A percentile compares a stretch with the other conserved stretches of the same genome.
phyloP scores from a whole-genome alignment of 30 jellyfish, hydroid and myxozoan genomes.

The Aurelia sp. region DNA sequence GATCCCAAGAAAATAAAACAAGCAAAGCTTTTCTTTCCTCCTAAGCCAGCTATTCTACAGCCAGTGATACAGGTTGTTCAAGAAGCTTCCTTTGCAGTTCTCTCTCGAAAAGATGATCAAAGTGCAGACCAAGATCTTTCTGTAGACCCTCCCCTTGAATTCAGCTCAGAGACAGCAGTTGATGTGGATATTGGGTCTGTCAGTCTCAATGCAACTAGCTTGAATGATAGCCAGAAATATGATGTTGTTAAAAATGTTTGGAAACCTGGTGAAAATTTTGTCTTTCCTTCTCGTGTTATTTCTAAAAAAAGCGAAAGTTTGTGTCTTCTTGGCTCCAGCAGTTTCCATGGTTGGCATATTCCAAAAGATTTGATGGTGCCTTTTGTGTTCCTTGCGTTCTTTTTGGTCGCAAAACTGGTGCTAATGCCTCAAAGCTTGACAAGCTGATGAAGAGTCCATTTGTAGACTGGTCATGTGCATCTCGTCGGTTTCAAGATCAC shows the following conservation, averaged over 20 bases:
- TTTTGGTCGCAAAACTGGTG: conserved; percentile 13
- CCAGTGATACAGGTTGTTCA: no score
- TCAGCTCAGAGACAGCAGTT: no score
- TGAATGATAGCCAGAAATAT: neutral
- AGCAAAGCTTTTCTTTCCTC: neutral
- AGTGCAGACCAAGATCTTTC: no score
- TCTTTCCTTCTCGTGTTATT: neutral
- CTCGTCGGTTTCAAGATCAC: neutral
- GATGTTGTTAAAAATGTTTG: conserved; percentile 13
- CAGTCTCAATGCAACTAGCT: no score
- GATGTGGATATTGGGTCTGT: no score
- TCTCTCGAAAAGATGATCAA: no score
- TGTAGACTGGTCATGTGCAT: conserved; percentile 28
- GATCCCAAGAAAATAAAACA: neutral
- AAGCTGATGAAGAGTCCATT: conserved; percentile 13
- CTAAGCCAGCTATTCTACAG: neutral
- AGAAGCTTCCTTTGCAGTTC: no score
- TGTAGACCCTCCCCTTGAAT: no score
- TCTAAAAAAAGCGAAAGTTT: conserved; percentile 2
- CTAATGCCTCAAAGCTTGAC: conserved; percentile 1
- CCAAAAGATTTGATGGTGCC: conserved; percentile 23
- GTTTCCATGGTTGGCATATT: conserved; percentile 47
- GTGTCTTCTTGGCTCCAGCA: conserved; percentile 7
- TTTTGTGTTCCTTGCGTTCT: conserved; percentile 42
- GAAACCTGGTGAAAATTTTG: conserved; percentile 11